phyloP scores from a whole-genome alignment of 2,888 invertebrate genomes.

The Drosophila heteroneura region DNA sequence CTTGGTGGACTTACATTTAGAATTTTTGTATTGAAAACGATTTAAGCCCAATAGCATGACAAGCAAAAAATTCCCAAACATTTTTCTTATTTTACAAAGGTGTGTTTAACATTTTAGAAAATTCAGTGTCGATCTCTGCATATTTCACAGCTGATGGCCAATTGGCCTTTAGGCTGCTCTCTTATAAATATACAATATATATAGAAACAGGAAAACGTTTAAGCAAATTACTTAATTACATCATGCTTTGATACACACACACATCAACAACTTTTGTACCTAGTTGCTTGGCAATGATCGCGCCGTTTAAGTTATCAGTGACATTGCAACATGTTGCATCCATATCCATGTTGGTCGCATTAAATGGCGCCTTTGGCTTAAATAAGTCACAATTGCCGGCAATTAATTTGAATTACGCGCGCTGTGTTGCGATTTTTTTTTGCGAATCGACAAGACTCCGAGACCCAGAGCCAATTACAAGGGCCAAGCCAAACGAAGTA shows the following conservation, averaged over 20 bases:
- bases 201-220: neutral
- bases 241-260: slow-evolving; percentile 33
- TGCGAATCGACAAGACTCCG: slow-evolving; percentile 45
- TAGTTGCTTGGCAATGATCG: slow-evolving; percentile 29
- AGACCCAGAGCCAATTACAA: slow-evolving; percentile 67
- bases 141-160: too few species aligned
- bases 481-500: slow-evolving; percentile 49
- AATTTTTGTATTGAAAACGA: neutral
- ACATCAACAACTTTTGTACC: slow-evolving; percentile 3
- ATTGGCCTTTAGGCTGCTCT: too few species aligned
- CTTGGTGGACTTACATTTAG: neutral
- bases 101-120: neutral
- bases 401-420: slow-evolving; percentile 80
- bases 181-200: neutral
- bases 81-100: neutral
- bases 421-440: slow-evolving; percentile 69
- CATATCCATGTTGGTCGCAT: slow-evolving; percentile 38
- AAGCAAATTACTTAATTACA: slow-evolving; percentile 11
- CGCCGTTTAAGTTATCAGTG: slow-evolving; percentile 37
- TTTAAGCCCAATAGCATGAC: neutral
- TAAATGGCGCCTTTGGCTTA: slow-evolving; percentile 77
- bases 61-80: neutral
- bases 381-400: slow-evolving; percentile 77
- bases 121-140: too few species aligned
- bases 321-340: slow-evolving; percentile 5